Evolutionary conservation across 1,140 invertebrate genomes (phyloP).

Genomic region (Nylanderia fulva): DNA sequence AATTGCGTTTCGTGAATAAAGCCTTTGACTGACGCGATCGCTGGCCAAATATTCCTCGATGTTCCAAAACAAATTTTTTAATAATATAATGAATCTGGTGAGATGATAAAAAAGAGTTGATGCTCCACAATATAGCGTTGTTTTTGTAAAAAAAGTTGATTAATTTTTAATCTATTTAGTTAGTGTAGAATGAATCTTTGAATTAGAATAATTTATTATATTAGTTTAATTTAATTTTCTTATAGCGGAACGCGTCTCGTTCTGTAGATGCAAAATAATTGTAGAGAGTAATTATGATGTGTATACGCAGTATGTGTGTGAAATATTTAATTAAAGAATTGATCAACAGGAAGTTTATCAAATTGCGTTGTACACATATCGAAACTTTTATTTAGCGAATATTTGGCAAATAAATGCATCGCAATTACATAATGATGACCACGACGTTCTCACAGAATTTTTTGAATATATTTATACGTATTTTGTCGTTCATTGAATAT

Average conservation of each 20-base stretch:
- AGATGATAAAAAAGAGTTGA: neutral
- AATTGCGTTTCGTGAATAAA: conserved; percentile 26
- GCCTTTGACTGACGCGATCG: neutral
- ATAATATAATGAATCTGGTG: neutral
- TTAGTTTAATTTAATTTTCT: neutral
- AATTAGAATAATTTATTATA: neutral
- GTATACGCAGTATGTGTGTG: neutral
- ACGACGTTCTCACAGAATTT: neutral
- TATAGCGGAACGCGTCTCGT: neutral
- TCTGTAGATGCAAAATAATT: neutral
- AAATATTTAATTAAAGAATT: neutral
- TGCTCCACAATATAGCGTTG: neutral
- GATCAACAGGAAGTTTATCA: neutral
- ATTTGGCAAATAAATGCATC: neutral
- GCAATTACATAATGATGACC: neutral
- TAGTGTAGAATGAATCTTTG: neutral
- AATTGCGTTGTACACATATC: neutral
- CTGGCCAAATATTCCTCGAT: conserved; percentile 5
- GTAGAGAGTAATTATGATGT: neutral
- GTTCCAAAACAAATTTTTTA: neutral
- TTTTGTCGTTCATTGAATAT: neutral
- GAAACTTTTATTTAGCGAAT: neutral
- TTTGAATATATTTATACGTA: neutral
- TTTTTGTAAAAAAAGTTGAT: neutral
- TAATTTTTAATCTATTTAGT: neutral